These are phyloP conservation scores for Pocota personata DNA, from an alignment of 2,888 invertebrate genomes.

Conservation along the genomic window DNA sequence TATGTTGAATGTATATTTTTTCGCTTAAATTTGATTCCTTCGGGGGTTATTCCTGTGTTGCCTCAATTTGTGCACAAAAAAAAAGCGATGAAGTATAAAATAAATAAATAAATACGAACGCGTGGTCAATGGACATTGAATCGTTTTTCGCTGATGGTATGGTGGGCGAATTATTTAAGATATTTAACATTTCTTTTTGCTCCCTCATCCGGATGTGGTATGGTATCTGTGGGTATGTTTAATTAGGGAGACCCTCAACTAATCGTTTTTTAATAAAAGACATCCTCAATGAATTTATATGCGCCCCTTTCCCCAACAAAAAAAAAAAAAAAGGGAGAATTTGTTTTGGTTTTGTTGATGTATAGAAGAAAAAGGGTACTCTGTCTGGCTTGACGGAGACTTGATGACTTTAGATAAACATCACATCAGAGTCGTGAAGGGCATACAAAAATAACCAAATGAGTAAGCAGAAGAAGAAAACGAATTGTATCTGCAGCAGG, in stretches of 20 bases:
- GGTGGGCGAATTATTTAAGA: conserved; percentile 26
- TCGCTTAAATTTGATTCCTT: conserved; percentile 35
- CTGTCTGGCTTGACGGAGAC: conserved; percentile 35
- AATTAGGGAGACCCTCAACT: conserved; percentile 29
- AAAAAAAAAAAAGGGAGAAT: not conserved
- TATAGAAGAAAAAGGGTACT: conserved; percentile 14
- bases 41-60: conserved; percentile 53
- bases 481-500: conserved; percentile 4
- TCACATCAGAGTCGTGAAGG: conserved; percentile 52
- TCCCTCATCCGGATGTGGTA: not conserved
- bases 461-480: conserved; percentile 29
- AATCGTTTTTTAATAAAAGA: conserved; percentile 64
- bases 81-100: conserved; percentile 20
- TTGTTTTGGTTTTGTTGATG: conserved; percentile 21
- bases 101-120: conserved; percentile 33
- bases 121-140: conserved; percentile 60
- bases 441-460: conserved; percentile 59
- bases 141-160: not conserved
- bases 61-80: conserved; percentile 48
- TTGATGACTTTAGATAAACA: conserved; percentile 69
- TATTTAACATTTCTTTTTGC: not conserved
- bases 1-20: conserved; percentile 15
- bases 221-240: not conserved
- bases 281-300: conserved; percentile 46
- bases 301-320: too few relatives aligned